phyloP scores from a whole-genome alignment of 2,797 vertebrate genomes.

The Notoglanidium macrostoma region DNA sequence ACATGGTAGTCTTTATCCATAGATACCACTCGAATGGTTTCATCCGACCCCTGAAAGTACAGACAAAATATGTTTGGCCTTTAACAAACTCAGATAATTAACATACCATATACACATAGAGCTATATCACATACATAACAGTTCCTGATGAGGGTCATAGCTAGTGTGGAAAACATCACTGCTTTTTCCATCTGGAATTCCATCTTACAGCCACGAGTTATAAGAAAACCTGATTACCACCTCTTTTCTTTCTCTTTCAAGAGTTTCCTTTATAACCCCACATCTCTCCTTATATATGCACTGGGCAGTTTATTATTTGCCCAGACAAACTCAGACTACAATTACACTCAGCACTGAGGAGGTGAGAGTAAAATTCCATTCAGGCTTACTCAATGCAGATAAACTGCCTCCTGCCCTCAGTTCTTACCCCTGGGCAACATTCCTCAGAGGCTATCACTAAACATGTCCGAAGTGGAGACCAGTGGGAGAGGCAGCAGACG shows the following conservation, averaged over 20 bases:
- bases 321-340: not conserved
- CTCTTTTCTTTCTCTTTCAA: too few relatives aligned
- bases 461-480: conserved; percentile 53
- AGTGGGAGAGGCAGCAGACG: not conserved
- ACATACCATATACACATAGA: not conserved
- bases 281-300: not conserved
- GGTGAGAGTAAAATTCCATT: conserved; percentile 16
- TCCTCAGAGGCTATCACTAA: conserved; percentile 65
- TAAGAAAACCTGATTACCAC: not conserved
- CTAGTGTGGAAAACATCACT: not conserved
- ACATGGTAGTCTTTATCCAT: conserved; percentile 98
- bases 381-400: conserved; percentile 18
- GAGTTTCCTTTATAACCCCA: not conserved
- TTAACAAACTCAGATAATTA: not conserved
- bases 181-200: not conserved
- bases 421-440: conserved; percentile 57
- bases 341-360: not conserved
- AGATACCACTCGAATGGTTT: conserved; percentile 95
- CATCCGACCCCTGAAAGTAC: conserved; percentile 86
- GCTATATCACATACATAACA: not conserved
- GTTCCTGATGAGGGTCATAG: not conserved
- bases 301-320: not conserved
- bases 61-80: conserved; percentile 8
- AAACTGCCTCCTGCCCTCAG: conserved; percentile 49
- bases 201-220: not conserved